Base-by-base conservation (phyloP, 2,888 invertebrate species). In the Oscheius sp. region DNA sequence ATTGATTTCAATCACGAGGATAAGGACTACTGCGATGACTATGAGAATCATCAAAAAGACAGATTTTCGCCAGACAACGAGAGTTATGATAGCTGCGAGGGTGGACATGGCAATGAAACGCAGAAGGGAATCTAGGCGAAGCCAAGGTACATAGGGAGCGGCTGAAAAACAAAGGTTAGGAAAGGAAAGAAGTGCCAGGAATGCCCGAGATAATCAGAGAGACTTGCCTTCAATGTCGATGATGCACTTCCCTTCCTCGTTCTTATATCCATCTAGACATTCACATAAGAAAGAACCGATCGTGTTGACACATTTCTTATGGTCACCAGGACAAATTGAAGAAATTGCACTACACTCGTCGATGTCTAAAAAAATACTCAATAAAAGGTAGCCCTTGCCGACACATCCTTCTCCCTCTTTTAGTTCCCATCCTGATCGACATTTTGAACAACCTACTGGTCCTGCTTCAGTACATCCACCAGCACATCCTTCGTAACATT, bases 401-500 rank as follows among this genome's bases (percentile, higher is more conserved):
- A 72, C 66, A 68, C 84, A 84, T n/a, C 81, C 83, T 41, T 74
- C 66, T 56, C 70, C 70, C 33, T 73, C 80, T 28, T 73, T 73
- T 73, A 74, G 71, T 36, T 49, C 67, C 71, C 81, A 84, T 22
- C 84, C 84, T 45, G 71, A 74, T 56, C 76, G 71, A 64, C 85
- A 85, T 20, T 77, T 78, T 28, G 64, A 50, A 56, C 85, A 85
- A n/a, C 78, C 80, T 28, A 59, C 75, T 14, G 84, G 71, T 2
- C 75, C 70, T 2, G 68, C 72, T 6, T 56, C 73, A 12, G 70
- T 71, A 63, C 85, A 85, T 8, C 81, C 82, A 20, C 82, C 80
- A 14, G 78, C 77, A 68, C 85, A 85, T 6, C 84, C 80, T 57
- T 80, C 83, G 66, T 82, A 76, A 49, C 85, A 85, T 57, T 77